Evolutionary conservation across 2,113 vertebrate species (phyloP), one percentile per base, ranked within the genome.

Genomic region (Vulpes lagopus): DNA sequence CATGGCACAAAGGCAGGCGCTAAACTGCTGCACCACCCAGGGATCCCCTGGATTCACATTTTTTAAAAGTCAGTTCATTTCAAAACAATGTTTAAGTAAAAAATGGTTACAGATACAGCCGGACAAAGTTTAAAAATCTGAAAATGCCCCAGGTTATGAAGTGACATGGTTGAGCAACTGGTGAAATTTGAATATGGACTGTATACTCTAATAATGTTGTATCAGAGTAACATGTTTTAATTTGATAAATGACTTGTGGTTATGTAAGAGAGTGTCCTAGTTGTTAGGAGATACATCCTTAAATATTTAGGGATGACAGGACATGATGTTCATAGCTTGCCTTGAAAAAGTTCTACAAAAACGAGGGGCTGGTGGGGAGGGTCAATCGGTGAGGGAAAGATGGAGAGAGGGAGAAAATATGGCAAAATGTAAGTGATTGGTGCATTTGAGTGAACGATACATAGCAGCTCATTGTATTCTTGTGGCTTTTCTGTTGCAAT

Each of bases 391-490:
- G 14, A 76, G 23, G 8, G 43, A 76, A 14, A 43, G 74, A 23
- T 8, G 43, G 43, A 11, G 43, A 15, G 17, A 25, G 43, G 22
- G 32, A 5, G 5, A 78, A 49, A 51, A 78, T 62, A 79, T 57
- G 49, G 60, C 93, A 89, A 89, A 94, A 94, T 55, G 43, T 15
- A 73, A 89, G 76, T 19, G 55, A 94, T 5, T 82, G 23, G 17
- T 73, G 62, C 20, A 89, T 94, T 53, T 23, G 17, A 17, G 76
- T 82, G n/a, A 73, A 89, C 73, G 43, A 23, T 25, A 64, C 43
- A 82, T 9, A 11, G 16, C 76, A 87, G 43, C 16, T 88, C 55
- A 27, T 5, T 30, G 53, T 51, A 71, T 32, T 79, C 19, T 49
- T 87, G 60, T 27, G 65, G n/a, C 14, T 79, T 88, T 80, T 67